phyloP scores from a whole-genome alignment of 2,797 vertebrate genomes.

The Octomys mimax region DNA sequence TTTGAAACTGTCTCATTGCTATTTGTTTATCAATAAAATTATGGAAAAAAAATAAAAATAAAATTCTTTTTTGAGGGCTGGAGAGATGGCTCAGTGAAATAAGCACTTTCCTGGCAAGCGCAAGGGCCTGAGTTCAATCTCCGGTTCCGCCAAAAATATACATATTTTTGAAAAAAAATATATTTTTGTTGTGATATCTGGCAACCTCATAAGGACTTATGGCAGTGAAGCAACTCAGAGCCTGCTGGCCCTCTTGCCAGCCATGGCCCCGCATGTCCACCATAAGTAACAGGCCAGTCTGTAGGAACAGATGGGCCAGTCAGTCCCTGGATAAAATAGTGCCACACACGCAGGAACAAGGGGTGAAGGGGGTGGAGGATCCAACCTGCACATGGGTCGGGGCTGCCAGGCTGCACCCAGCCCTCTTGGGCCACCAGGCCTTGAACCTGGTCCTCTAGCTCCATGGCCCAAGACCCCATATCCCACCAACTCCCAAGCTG shows the following conservation, averaged over 20 bases:
- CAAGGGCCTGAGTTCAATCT: no score
- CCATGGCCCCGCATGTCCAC: not conserved
- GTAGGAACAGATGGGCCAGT: not conserved
- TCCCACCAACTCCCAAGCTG: not conserved
- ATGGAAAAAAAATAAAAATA: no score
- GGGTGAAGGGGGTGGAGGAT: not conserved
- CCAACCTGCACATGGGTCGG: rapidly evolving
- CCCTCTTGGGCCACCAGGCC: not conserved
- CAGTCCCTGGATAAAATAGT: no score
- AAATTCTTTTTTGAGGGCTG: not conserved
- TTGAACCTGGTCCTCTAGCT: not conserved
- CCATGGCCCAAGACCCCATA: rapidly evolving
- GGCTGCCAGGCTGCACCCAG: rapidly evolving
- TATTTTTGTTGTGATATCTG: not conserved
- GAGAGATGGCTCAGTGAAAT: no score
- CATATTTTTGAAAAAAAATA: no score
- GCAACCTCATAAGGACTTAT: not conserved
- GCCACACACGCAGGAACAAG: not conserved
- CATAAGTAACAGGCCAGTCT: not conserved
- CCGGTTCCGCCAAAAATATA: no score
- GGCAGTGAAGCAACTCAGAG: not conserved
- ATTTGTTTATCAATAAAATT: no score
- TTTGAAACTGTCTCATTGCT: no score
- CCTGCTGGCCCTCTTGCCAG: not conserved
- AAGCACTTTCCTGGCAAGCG: no score